A percentile compares a stretch with the other conserved stretches of the same genome.
Evolutionary conservation across 2,113 vertebrate genomes (phyloP).

Genomic region (Microcebus ravelobensis): DNA sequence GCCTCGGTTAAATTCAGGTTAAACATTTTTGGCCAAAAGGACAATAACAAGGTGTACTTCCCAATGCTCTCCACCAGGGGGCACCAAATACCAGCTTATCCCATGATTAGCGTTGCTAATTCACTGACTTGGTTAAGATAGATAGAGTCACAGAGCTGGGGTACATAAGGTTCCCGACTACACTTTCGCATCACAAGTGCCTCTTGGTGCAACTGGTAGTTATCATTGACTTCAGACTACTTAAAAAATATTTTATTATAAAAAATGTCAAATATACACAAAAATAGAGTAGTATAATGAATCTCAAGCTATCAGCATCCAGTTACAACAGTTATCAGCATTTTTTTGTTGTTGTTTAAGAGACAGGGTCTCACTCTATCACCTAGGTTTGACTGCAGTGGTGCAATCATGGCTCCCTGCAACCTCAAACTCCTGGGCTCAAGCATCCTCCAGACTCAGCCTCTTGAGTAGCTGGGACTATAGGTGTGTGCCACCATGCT

Average conservation of each 20-base stretch:
- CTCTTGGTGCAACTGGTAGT: background rate
- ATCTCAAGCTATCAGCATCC: background rate
- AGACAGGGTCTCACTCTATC: too few species aligned
- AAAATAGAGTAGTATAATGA: background rate
- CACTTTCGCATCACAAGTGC: background rate
- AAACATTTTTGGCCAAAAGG: background rate
- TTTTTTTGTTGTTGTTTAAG: background rate
- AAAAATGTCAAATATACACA: background rate
- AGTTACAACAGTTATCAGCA: background rate
- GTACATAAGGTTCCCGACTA: background rate
- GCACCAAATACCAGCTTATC: background rate
- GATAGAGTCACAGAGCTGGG: background rate
- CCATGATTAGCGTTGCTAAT: background rate
- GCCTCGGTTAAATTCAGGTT: background rate
- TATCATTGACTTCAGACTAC: background rate
- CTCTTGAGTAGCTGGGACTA: too few species aligned
- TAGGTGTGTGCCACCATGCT: too few species aligned
- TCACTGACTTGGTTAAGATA: background rate
- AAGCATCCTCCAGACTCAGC: too few species aligned
- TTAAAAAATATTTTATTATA: background rate
- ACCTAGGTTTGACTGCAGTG: too few species aligned
- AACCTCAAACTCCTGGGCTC: too few species aligned
- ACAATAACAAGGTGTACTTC: background rate
- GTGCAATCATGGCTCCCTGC: too few species aligned
- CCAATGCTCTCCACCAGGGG: background rate